Percentiles rank a stretch among this genome's conserved stretches.
phyloP scores from a whole-genome alignment of 2,113 vertebrate genomes.

The Phoxinus phoxinus region DNA sequence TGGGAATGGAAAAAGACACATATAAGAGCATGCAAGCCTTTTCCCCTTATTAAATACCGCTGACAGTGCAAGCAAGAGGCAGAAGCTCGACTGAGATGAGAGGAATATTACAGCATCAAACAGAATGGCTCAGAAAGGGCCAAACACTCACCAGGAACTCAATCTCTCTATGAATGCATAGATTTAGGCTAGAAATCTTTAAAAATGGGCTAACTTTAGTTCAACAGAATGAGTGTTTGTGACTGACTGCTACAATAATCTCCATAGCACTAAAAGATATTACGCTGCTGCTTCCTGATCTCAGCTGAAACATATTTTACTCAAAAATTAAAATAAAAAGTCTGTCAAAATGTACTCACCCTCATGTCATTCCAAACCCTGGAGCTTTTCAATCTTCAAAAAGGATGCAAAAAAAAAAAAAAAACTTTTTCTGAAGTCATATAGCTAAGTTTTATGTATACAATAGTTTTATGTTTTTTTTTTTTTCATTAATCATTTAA shows the following conservation, averaged over 20 bases:
- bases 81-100: conserved; percentile 12
- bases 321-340: neutral
- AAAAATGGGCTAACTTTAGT: neutral
- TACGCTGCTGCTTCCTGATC: neutral
- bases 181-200: neutral
- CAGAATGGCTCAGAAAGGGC: conserved; percentile 22
- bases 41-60: neutral
- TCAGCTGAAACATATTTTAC: neutral
- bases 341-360: neutral
- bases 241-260: conserved; percentile 15
- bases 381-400: neutral
- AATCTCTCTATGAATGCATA: neutral
- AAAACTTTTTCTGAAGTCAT: neutral
- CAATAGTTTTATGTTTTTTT: neutral
- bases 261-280: neutral
- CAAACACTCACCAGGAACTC: conserved; percentile 9
- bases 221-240: neutral
- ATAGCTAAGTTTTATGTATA: neutral
- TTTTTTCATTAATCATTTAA: neutral
- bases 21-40: neutral
- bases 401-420: neutral
- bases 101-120: conserved; percentile 20
- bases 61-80: conserved; percentile 26
- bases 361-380: neutral
- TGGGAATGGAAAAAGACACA: conserved; percentile 40